phyloP scores from a whole-genome alignment of 2,797 vertebrate genomes.

The Eospalax fontanierii region DNA sequence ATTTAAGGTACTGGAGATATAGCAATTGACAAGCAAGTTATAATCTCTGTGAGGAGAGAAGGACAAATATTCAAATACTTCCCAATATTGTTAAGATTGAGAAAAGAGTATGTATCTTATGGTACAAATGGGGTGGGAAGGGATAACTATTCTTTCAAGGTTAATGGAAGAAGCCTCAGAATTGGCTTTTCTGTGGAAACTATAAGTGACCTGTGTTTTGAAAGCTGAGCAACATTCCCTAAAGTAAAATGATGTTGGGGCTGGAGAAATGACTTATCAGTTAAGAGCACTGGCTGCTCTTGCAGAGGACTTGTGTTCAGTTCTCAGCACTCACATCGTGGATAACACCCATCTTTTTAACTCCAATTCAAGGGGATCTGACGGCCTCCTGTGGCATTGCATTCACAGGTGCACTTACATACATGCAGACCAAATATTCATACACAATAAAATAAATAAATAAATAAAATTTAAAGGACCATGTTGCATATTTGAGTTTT shows the following conservation, averaged over 20 bases:
- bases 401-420: too few relatives aligned
- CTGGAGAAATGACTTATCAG: too few relatives aligned
- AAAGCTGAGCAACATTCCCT: constrained; percentile 24
- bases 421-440: too few relatives aligned
- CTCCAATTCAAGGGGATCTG: too few relatives aligned
- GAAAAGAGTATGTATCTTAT: background rate
- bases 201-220: background rate
- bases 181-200: constrained; percentile 31
- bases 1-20: background rate
- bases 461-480: too few relatives aligned
- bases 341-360: too few relatives aligned
- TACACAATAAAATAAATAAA: too few relatives aligned
- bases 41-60: constrained; percentile 9
- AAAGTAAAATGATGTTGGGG: background rate
- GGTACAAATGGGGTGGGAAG: background rate
- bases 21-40: background rate
- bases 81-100: background rate
- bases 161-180: background rate
- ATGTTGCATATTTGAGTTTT: too few relatives aligned
- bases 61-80: background rate
- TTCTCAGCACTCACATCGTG: too few relatives aligned
- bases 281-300: too few relatives aligned
- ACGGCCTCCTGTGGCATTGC: too few relatives aligned
- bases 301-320: too few relatives aligned
- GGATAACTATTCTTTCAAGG: background rate